Evolutionary conservation across 2,888 invertebrate genomes (phyloP).

Genomic region (Ormyrus labotus): DNA sequence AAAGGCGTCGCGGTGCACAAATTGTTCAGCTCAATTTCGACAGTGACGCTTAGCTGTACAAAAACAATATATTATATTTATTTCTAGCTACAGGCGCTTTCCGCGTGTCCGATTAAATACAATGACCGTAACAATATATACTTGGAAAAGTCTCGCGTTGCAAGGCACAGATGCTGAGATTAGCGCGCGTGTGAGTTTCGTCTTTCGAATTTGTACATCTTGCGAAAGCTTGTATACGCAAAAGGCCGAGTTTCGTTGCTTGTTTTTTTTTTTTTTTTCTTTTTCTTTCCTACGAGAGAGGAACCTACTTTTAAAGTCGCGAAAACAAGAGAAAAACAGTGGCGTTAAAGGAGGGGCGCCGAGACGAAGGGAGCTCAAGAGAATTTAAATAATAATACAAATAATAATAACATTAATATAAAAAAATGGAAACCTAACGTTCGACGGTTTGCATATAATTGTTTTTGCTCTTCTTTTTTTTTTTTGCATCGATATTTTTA

Average conservation of each 20-base stretch:
- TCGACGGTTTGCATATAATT: constrained; percentile 42
- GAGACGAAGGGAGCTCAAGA: constrained; percentile 52
- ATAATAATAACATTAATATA: constrained; percentile 54
- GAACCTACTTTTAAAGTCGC: background rate
- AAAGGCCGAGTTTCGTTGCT: background rate
- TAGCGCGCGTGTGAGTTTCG: background rate
- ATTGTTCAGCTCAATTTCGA: constrained; percentile 2
- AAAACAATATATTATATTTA: constrained; percentile 3
- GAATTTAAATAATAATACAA: constrained; percentile 51
- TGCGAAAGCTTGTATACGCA: constrained; percentile 14
- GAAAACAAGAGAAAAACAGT: background rate
- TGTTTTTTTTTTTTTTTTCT: background rate
- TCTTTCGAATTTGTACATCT: constrained; percentile 11
- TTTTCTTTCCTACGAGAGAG: background rate
- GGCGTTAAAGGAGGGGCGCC: background rate
- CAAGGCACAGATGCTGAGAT: constrained; percentile 50
- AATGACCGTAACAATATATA: constrained; percentile 3
- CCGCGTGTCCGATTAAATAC: background rate
- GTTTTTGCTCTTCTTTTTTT: constrained; percentile 31
- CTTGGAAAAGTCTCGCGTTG: constrained; percentile 16
- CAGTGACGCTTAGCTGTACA: constrained; percentile 2
- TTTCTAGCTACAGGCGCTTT: constrained; percentile 24
- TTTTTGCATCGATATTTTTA: background rate
- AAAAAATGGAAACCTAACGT: constrained; percentile 57
- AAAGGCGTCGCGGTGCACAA: constrained; percentile 8